These are phyloP conservation scores for Rugalucina vietnamica DNA, from an alignment of 2,888 invertebrate genomes.

Conservation along the genomic window DNA sequence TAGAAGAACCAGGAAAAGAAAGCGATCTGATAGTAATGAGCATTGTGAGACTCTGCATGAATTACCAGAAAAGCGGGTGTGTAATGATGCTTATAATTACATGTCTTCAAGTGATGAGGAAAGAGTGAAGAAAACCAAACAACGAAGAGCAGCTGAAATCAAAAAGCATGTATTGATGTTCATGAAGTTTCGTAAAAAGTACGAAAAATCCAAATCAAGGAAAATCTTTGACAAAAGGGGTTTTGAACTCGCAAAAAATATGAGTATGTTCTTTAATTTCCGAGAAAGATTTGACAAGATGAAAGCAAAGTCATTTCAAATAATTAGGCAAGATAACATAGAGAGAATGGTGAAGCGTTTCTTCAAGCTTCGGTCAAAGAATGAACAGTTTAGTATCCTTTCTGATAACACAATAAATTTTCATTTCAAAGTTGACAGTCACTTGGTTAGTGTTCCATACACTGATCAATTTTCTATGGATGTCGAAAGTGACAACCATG, in stretches of 20 bases:
- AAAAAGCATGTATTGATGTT: neutral
- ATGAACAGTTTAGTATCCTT: no score
- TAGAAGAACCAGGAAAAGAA: neutral
- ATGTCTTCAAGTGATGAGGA: no score
- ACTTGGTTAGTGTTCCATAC: no score
- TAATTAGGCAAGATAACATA: neutral
- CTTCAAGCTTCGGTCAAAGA: constrained; percentile 25
- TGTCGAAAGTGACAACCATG: no score
- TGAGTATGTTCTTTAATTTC: neutral
- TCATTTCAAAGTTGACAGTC: no score
- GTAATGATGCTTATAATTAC: no score
- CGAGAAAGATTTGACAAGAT: neutral
- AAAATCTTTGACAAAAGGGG: neutral
- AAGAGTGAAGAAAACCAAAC: neutral
- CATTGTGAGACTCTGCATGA: neutral
- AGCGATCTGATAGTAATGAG: neutral
- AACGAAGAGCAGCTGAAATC: neutral
- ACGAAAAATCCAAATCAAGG: neutral
- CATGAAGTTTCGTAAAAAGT: neutral
- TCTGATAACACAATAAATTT: no score
- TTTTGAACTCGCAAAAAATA: neutral
- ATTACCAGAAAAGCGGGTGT: neutral
- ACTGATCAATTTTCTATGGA: no score
- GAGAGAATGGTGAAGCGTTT: constrained; percentile 27
- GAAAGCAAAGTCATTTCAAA: neutral